Evolutionary conservation across 1,140 invertebrate species (phyloP).

Genomic region (Sitodiplosis mosellana): DNA sequence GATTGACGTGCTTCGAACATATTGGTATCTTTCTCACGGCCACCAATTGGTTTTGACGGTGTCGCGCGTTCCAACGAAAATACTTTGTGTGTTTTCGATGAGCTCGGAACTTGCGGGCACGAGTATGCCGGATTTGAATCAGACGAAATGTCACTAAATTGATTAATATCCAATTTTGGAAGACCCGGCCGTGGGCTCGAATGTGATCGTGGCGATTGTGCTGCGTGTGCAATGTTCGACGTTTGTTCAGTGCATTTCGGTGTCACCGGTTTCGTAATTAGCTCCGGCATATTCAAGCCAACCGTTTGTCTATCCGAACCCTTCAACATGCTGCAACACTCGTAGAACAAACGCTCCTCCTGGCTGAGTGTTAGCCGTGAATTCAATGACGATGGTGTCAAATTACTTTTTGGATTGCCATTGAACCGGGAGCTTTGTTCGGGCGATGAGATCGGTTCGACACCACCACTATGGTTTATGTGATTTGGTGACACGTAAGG

Average conservation of each 20-base stretch:
- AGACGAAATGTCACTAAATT: conserved; percentile 7
- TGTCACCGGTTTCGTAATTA: conserved; percentile 4
- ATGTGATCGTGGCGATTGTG: background rate
- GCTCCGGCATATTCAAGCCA: conserved; percentile 1
- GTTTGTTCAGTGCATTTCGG: conserved; percentile 5
- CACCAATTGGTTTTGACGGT: too few relatives aligned
- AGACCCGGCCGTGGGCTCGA: background rate
- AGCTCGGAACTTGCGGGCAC: background rate
- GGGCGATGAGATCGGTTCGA: conserved; percentile 5
- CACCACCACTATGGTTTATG: conserved; percentile 1
- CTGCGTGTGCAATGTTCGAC: background rate
- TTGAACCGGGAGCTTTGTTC: conserved; percentile 2
- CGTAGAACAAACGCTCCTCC: conserved; percentile 23
- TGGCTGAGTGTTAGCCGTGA: conserved; percentile 20
- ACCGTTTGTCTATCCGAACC: conserved; percentile 15
- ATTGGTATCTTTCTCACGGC: background rate
- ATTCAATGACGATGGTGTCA: background rate
- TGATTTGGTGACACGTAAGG: too few relatives aligned
- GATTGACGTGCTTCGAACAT: background rate
- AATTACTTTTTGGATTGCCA: background rate
- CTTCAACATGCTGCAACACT: conserved; percentile 23
- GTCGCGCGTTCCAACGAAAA: background rate
- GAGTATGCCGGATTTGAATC: conserved; percentile 6
- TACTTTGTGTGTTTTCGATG: background rate
- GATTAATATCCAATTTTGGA: conserved; percentile 5